A percentile compares a stretch with the other conserved stretches of the same genome.
Conservation (phyloP, 2,113 vertebrate species). For the Crocuta crocuta region DNA sequence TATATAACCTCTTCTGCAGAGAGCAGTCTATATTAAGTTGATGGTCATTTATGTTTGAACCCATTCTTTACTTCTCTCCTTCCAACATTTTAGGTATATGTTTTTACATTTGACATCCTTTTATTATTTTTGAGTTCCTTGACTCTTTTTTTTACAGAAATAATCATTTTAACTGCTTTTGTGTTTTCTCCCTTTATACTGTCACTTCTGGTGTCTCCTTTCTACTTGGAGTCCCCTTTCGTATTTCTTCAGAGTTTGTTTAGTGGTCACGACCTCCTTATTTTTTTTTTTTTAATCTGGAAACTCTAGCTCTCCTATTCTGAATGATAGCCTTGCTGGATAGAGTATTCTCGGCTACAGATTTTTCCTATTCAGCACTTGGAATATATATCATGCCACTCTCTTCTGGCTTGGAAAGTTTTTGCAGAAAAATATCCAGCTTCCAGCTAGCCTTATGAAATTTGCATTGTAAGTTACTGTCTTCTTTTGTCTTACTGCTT, state of each 20-base stretch:
- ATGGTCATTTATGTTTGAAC: neutral
- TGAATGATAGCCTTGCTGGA: neutral
- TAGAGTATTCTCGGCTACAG: neutral
- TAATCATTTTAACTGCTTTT: neutral
- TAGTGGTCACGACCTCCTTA: neutral
- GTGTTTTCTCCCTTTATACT: neutral
- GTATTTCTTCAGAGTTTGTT: neutral
- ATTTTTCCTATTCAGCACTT: neutral
- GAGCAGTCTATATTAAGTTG: neutral
- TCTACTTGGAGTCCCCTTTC: neutral
- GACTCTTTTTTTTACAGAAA: neutral
- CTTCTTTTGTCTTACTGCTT: neutral
- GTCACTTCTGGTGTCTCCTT: neutral
- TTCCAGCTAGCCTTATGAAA: neutral
- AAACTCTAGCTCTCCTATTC: neutral
- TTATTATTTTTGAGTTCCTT: neutral
- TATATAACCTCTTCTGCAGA: neutral
- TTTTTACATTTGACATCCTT: neutral
- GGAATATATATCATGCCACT: neutral
- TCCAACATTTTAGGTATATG: neutral
- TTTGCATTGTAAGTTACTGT: neutral
- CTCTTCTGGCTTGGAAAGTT: neutral
- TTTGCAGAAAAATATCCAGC: neutral
- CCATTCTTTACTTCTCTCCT: neutral
- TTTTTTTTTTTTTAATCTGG: neutral